Conservation (phyloP, 2,888 invertebrate genomes). For the Scaptomyza parva region DNA sequence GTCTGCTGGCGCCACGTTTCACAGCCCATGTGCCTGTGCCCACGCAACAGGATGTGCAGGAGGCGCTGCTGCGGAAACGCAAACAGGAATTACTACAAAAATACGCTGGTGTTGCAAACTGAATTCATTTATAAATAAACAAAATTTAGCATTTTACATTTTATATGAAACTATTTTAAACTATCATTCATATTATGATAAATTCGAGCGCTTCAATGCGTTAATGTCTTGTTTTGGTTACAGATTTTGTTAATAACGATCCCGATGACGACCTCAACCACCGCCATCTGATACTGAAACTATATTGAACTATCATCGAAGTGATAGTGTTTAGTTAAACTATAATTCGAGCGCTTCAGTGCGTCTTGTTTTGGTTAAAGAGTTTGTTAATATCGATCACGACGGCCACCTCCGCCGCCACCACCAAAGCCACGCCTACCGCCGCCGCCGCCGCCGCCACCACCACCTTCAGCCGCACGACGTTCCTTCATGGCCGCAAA, state of each 20-base stretch:
- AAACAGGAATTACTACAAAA: slow-evolving; percentile 96
- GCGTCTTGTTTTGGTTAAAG: slow-evolving; percentile 24
- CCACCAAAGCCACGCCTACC: slow-evolving; percentile 34
- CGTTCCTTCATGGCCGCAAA: slow-evolving; percentile 89
- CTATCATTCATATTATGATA: background rate
- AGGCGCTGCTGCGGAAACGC: slow-evolving; percentile 94
- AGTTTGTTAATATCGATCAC: slow-evolving; percentile 47
- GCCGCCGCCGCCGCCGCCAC: slow-evolving; percentile 40
- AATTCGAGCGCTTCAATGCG: slow-evolving; percentile 51
- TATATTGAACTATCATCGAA: background rate
- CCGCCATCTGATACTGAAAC: slow-evolving; percentile 3
- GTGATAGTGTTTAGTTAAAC: slow-evolving; percentile 4
- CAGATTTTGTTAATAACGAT: slow-evolving; percentile 41
- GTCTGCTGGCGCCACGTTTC: slow-evolving; percentile 86
- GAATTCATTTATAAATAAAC: slow-evolving; percentile 15
- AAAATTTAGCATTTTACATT: slow-evolving; percentile 3
- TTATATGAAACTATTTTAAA: background rate
- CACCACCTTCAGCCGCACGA: slow-evolving; percentile 85
- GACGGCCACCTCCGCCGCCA: slow-evolving; percentile 42
- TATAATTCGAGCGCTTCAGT: slow-evolving; percentile 44
- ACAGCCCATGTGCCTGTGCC: slow-evolving; percentile 96
- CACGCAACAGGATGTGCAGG: slow-evolving; percentile 96
- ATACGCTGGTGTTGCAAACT: slow-evolving; percentile 87
- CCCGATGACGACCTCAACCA: slow-evolving; percentile 49
- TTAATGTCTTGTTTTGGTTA: slow-evolving; percentile 15